Evolutionary conservation across 2,888 invertebrate species (phyloP).

Genomic region (Liodrosophila aerea): DNA sequence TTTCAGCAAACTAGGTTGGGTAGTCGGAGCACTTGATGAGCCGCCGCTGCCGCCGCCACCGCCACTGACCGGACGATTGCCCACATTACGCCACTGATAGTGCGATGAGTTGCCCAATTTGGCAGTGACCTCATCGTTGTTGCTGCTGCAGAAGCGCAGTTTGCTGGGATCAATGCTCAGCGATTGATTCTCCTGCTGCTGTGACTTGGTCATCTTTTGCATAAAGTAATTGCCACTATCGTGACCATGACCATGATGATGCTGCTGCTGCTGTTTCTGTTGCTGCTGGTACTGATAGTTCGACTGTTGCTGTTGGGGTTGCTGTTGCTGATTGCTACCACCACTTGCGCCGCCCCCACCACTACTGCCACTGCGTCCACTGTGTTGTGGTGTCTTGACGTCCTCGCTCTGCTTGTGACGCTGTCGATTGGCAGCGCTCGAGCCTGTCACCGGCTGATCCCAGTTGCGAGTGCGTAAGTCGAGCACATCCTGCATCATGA

Average conservation of each 20-base stretch:
- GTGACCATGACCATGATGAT: constrained; percentile 45
- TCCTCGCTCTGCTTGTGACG: constrained; percentile 48
- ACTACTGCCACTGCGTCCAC: constrained; percentile 21
- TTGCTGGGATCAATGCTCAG: constrained; percentile 77
- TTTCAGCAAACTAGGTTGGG: constrained; percentile 44
- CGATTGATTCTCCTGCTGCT: constrained; percentile 66
- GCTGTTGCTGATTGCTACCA: constrained; percentile 13
- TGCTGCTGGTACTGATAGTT: constrained; percentile 39
- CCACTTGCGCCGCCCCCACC: constrained; percentile 14
- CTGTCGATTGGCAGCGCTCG: constrained; percentile 30
- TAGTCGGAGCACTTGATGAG: neutral
- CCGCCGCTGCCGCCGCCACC: neutral
- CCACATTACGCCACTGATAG: constrained; percentile 69
- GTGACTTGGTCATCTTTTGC: constrained; percentile 66
- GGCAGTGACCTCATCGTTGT: constrained; percentile 55
- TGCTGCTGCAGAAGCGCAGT: constrained; percentile 69
- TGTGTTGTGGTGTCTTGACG: constrained; percentile 37
- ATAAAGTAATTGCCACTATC: constrained; percentile 59
- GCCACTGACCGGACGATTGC: constrained; percentile 51
- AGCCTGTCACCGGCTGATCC: constrained; percentile 66
- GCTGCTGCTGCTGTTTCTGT: constrained; percentile 48
- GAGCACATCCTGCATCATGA: constrained; percentile 81
- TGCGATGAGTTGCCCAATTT: constrained; percentile 68
- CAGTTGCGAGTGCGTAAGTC: constrained; percentile 76
- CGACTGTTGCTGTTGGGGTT: constrained; percentile 21